A percentile compares a stretch with the other conserved stretches of the same genome.
phyloP scores from a whole-genome alignment of 2,888 invertebrate species.

The Drosophila mayaguana region DNA sequence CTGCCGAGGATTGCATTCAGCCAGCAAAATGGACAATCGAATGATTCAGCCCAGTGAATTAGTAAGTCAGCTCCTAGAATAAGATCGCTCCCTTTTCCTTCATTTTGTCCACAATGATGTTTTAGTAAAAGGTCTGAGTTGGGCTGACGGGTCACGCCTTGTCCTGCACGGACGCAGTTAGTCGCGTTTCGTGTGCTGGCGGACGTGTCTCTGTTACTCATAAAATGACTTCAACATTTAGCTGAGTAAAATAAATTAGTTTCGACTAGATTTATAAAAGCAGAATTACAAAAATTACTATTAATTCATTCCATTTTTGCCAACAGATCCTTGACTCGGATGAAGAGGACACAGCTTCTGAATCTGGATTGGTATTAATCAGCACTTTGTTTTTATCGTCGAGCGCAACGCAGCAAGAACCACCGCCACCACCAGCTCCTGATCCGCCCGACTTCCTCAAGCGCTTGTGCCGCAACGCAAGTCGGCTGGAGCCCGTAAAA shows the following conservation, averaged over 20 bases:
- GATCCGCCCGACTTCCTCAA: slow-evolving; percentile 65
- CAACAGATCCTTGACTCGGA: slow-evolving; percentile 67
- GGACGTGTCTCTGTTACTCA: slow-evolving; percentile 29
- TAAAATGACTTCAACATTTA: slow-evolving; percentile 65
- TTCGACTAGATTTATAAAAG: background rate
- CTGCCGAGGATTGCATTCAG: slow-evolving; percentile 56
- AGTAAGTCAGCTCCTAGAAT: slow-evolving; percentile 44
- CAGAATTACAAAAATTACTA: background rate
- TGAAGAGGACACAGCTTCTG: slow-evolving; percentile 56
- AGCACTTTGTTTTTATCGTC: slow-evolving; percentile 19
- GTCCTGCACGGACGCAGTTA: slow-evolving; percentile 66
- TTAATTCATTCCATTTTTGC: background rate
- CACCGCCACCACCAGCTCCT: slow-evolving; percentile 29
- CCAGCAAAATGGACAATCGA: slow-evolving; percentile 65
- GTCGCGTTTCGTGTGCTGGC: slow-evolving; percentile 56
- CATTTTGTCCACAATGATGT: slow-evolving; percentile 61
- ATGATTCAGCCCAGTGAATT: slow-evolving; percentile 49
- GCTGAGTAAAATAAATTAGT: slow-evolving; percentile 48
- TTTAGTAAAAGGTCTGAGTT: slow-evolving; percentile 81
- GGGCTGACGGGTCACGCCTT: slow-evolving; percentile 26
- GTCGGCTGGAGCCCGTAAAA: slow-evolving; percentile 59
- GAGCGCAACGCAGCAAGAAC: slow-evolving; percentile 9
- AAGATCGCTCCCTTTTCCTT: background rate
- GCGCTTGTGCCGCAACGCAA: slow-evolving; percentile 61
- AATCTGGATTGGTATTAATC: slow-evolving; percentile 26